Base-by-base conservation (phyloP, 2,888 invertebrate genomes). In the Megastigmus dorsalis region DNA sequence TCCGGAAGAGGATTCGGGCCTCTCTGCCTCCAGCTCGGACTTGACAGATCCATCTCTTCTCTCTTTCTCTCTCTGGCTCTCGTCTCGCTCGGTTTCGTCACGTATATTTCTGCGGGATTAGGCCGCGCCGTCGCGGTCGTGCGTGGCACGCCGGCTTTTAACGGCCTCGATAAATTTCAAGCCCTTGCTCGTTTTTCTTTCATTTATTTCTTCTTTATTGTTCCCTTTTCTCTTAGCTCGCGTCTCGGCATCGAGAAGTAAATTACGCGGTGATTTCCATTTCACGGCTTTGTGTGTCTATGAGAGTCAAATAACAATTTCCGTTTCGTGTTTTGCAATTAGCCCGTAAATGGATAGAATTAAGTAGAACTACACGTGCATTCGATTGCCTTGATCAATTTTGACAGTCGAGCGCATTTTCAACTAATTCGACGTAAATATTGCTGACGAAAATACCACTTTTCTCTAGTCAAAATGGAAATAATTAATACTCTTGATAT, bases 1-100 rank as follows among this genome's bases (percentile, higher is more conserved):
- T 73, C 72, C 76, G 72, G 72, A 76, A 76, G 72, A 72, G 71
- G 65, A 57, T 55, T 50, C 59, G n/a, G 6, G 33, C 20, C 26
- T 41, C 41, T 13, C 13, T 62, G 30, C 28, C 57, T 48, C 33
- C 41, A 9, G 13, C 26, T 65, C 28, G 30, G 33, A 59, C 65
- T 59, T 63, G 74, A 74, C 74, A 63, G 63, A 54, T 55, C n/a
- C 45, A 9, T 33, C 43, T 43, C n/a, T 41, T 45, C 68, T 23
- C 57, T 57, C 48, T 54, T 23, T 18, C 55, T 26, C 48, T 67
- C 30, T 38, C 50, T 48, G 52, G 18, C 62, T 45, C 54, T 28
- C 54, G 15, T 28, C 43, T 23, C 10, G 13, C 41, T 18, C 67
- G n/a, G 48, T 33, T 33, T 63, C 71, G 62, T 74, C 68, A 68